Percentiles rank a stretch among this genome's conserved stretches.
Conservation (phyloP, 1,140 invertebrate genomes). For the Thalassaphorura encarpata region DNA sequence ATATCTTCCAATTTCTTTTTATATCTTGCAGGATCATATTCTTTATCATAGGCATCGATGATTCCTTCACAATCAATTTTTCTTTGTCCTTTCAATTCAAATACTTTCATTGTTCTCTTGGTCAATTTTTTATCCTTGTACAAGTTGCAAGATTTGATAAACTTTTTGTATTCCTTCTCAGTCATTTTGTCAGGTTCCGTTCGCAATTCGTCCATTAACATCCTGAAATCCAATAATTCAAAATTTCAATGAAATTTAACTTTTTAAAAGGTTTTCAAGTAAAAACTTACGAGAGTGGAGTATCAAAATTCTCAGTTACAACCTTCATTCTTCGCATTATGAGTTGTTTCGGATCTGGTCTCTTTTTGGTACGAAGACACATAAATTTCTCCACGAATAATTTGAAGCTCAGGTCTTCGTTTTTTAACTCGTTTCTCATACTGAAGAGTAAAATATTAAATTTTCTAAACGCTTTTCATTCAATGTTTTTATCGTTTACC, state of each 20-base stretch:
- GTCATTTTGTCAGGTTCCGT: slow-evolving; percentile 19
- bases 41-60: slow-evolving; percentile 24
- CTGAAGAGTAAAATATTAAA: slow-evolving; percentile 1
- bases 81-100: neutral
- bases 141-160: slow-evolving; percentile 30
- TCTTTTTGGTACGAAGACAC: slow-evolving; percentile 2
- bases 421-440: slow-evolving; percentile 8
- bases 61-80: slow-evolving; percentile 22
- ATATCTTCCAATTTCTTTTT: too few species aligned
- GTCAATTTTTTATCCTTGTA: slow-evolving; percentile 31
- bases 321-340: slow-evolving; percentile 22
- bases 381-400: slow-evolving; percentile 19
- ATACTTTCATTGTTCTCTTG: slow-evolving; percentile 19
- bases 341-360: slow-evolving; percentile 14
- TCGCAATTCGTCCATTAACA: slow-evolving; percentile 27
- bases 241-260: neutral
- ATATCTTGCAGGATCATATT: too few species aligned
- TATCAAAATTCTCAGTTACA: slow-evolving; percentile 29
- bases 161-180: slow-evolving; percentile 24
- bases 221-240: slow-evolving; percentile 8
- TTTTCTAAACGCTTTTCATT: slow-evolving; percentile 12
- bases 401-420: slow-evolving; percentile 15
- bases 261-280: neutral
- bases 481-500: neutral
- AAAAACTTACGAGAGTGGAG: slow-evolving; percentile 18